A percentile compares a stretch with the other conserved stretches of the same genome.
phyloP scores from a whole-genome alignment of 2,888 invertebrate species.

The Caenorhabditis afra region DNA sequence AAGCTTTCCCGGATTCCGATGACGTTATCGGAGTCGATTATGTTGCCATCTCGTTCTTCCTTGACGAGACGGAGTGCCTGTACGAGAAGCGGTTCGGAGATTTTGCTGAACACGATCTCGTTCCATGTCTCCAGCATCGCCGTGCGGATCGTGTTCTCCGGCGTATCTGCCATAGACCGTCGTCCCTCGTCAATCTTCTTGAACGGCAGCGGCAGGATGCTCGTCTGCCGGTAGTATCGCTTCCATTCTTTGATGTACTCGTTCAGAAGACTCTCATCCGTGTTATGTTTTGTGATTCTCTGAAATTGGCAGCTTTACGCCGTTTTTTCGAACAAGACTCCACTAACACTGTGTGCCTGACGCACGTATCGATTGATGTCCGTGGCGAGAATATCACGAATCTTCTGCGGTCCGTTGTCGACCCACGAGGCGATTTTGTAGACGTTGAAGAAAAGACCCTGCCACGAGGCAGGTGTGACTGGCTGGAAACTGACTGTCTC shows the following conservation, averaged over 20 bases:
- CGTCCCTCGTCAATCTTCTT: constrained; percentile 35
- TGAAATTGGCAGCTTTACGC: constrained; percentile 69
- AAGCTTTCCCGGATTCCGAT: constrained; percentile 98
- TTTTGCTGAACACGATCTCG: constrained; percentile 94
- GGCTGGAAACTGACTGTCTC: constrained; percentile 85
- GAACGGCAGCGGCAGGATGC: constrained; percentile 84
- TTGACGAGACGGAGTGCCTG: constrained; percentile 98
- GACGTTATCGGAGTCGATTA: constrained; percentile 96
- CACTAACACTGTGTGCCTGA: constrained; percentile 65
- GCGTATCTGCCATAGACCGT: not conserved
- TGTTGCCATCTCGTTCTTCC: constrained; percentile 96
- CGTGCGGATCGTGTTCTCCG: constrained; percentile 12
- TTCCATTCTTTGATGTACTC: constrained; percentile 98
- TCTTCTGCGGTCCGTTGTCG: constrained; percentile 86
- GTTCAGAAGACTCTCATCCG: constrained; percentile 94
- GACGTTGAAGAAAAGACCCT: constrained; percentile 85
- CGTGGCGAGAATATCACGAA: constrained; percentile 62
- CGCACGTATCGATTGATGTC: constrained; percentile 70
- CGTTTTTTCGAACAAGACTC: not conserved
- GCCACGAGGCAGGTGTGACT: constrained; percentile 96
- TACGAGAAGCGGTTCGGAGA: constrained; percentile 91
- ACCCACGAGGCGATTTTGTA: constrained; percentile 98
- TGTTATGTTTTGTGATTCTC: constrained; percentile 91
- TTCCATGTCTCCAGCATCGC: constrained; percentile 98
- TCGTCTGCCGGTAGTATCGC: constrained; percentile 97